Evolutionary conservation across 2,888 invertebrate species (phyloP).

Genomic region (Pollenia angustigena): DNA sequence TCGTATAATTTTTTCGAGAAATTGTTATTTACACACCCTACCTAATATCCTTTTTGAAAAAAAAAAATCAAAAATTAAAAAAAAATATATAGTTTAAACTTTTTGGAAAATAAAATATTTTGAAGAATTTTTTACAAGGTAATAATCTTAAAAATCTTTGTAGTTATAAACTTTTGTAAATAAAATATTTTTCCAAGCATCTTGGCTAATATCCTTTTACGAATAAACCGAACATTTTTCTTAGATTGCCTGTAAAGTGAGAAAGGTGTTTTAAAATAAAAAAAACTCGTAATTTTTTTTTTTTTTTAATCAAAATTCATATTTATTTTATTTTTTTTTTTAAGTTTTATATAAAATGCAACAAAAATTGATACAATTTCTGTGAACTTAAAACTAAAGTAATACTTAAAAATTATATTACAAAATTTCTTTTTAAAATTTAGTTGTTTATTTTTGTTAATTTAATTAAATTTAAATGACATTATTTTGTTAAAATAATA

Average conservation of each 20-base stretch:
- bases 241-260: too few species aligned
- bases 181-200: too few species aligned
- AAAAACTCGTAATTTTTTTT: neutral
- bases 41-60: slow-evolving; percentile 58
- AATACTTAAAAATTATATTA: slow-evolving; percentile 71
- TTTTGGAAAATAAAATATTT: too few species aligned
- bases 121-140: too few species aligned
- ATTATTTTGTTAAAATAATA: slow-evolving; percentile 60
- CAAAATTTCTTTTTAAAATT: slow-evolving; percentile 61
- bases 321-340: slow-evolving; percentile 55
- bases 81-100: too few species aligned
- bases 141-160: too few species aligned
- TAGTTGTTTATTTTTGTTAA: slow-evolving; percentile 24
- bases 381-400: slow-evolving; percentile 72
- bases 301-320: slow-evolving; percentile 34
- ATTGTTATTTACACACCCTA: neutral
- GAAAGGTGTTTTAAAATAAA: neutral
- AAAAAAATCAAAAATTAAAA: too few species aligned
- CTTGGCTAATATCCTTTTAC: too few species aligned
- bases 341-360: slow-evolving; percentile 72
- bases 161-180: too few species aligned
- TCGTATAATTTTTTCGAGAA: neutral
- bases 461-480: slow-evolving; percentile 33
- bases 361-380: slow-evolving; percentile 82
- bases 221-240: too few species aligned